phyloP scores from a whole-genome alignment of 2,888 invertebrate species.

The Acleris laterana region DNA sequence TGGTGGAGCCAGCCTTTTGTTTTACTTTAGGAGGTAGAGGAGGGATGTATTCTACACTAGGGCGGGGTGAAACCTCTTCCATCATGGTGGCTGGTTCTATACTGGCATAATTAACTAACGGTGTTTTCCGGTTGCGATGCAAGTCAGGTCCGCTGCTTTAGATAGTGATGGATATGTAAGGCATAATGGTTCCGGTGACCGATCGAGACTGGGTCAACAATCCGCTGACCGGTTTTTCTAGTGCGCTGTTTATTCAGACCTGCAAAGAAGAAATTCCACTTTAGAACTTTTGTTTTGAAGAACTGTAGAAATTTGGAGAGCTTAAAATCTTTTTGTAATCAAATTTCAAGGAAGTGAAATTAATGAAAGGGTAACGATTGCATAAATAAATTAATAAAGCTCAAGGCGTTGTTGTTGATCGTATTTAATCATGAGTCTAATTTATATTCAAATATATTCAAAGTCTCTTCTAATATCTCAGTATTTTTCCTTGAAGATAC shows the following conservation, averaged over 20 bases:
- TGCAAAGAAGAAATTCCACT: slow-evolving; percentile 60
- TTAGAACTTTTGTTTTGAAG: slow-evolving; percentile 28
- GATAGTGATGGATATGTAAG: slow-evolving; percentile 73
- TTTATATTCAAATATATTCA: slow-evolving; percentile 26
- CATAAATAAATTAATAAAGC: background rate
- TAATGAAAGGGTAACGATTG: background rate
- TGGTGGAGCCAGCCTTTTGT: slow-evolving; percentile 70
- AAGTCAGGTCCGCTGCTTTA: slow-evolving; percentile 69
- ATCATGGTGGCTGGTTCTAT: slow-evolving; percentile 67
- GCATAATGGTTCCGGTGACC: slow-evolving; percentile 81
- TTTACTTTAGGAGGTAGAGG: slow-evolving; percentile 84
- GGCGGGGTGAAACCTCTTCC: slow-evolving; percentile 81
- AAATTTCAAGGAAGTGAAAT: background rate
- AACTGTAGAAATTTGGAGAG: background rate
- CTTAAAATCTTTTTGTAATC: background rate
- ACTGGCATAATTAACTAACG: slow-evolving; percentile 78
- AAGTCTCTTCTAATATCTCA: slow-evolving; percentile 12
- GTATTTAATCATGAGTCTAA: slow-evolving; percentile 7
- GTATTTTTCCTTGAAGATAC: slow-evolving; percentile 23
- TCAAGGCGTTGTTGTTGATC: slow-evolving; percentile 21
- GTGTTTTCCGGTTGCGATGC: slow-evolving; percentile 68
- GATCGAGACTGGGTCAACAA: slow-evolving; percentile 74
- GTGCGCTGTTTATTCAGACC: slow-evolving; percentile 65
- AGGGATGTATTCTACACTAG: slow-evolving; percentile 78
- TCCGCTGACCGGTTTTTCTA: slow-evolving; percentile 63